These are phyloP conservation scores for Anastrepha ludens DNA, from an alignment of 1,140 invertebrate genomes.

Conservation along the genomic window DNA sequence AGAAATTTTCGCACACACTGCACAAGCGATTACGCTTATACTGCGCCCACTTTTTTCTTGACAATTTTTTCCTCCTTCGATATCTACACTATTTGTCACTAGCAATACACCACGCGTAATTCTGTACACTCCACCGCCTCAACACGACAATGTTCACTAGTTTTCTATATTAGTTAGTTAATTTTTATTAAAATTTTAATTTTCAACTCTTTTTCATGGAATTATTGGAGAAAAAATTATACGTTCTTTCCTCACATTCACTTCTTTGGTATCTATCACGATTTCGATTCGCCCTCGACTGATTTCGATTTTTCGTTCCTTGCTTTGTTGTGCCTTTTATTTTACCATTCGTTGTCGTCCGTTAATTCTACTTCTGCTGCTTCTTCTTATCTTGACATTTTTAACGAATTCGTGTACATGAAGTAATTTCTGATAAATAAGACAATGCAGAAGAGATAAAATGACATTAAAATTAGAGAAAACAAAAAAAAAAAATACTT, in stretches of 20 bases:
- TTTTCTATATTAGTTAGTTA: neutral
- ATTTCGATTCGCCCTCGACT: slow-evolving; percentile 56
- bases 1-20: slow-evolving; percentile 38
- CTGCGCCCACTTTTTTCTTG: slow-evolving; percentile 38
- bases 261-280: slow-evolving; percentile 60
- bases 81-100: slow-evolving; percentile 23
- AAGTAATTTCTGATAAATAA: neutral
- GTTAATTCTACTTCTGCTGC: slow-evolving; percentile 26
- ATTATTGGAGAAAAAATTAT: slow-evolving; percentile 43
- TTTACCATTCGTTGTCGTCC: slow-evolving; percentile 43
- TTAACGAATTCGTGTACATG: neutral
- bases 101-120: neutral
- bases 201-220: slow-evolving; percentile 27
- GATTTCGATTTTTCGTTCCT: slow-evolving; percentile 59
- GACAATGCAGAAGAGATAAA: neutral
- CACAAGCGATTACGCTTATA: slow-evolving; percentile 31
- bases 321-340: slow-evolving; percentile 41
- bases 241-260: slow-evolving; percentile 54
- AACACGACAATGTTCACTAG: neutral
- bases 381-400: slow-evolving; percentile 14
- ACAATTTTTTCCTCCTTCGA: neutral
- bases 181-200: neutral
- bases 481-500: neutral
- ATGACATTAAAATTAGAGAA: neutral
- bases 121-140: neutral